Percentiles rank a stretch among this genome's conserved stretches.
These are phyloP conservation scores for Corbicula japonica DNA, from an alignment of 2,888 invertebrate genomes.

Conservation along the genomic window DNA sequence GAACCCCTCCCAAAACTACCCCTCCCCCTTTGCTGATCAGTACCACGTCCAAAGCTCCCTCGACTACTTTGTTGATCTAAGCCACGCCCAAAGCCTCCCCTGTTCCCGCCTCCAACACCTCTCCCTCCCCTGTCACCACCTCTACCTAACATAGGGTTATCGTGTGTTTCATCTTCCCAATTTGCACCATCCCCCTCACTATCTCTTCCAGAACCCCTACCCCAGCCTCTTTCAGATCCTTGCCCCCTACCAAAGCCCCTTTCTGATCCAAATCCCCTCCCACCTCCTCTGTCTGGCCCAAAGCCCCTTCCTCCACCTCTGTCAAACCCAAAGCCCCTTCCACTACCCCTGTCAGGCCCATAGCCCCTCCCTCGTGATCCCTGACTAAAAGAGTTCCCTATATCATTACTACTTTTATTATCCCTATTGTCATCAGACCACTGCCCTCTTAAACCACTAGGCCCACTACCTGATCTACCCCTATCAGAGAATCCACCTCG, in stretches of 20 bases:
- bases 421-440: constrained; percentile 21
- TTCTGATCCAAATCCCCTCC: constrained; percentile 9
- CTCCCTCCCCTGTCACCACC: constrained; percentile 24
- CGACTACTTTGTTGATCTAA: constrained; percentile 18
- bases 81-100: constrained; percentile 23
- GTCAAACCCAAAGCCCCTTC: constrained; percentile 8
- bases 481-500: neutral
- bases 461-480: constrained; percentile 4
- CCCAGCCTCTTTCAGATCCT: constrained; percentile 18
- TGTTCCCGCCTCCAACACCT: constrained; percentile 10
- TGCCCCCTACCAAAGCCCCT: too few relatives aligned
- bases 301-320: too few relatives aligned
- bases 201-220: constrained; percentile 2
- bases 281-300: constrained; percentile 31
- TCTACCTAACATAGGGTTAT: constrained; percentile 7
- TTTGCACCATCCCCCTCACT: neutral
- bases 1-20: constrained; percentile 34
- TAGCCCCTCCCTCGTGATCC: constrained; percentile 12
- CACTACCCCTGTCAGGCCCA: constrained; percentile 30
- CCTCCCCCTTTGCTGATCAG: constrained; percentile 25
- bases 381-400: neutral
- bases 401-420: neutral
- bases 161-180: neutral
- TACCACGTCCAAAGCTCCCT: constrained; percentile 18
- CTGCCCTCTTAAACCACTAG: constrained; percentile 14